Percentiles rank a stretch among this genome's conserved stretches.
Evolutionary conservation across 2,113 vertebrate species (phyloP).

Genomic region (Ptyas mucosa): DNA sequence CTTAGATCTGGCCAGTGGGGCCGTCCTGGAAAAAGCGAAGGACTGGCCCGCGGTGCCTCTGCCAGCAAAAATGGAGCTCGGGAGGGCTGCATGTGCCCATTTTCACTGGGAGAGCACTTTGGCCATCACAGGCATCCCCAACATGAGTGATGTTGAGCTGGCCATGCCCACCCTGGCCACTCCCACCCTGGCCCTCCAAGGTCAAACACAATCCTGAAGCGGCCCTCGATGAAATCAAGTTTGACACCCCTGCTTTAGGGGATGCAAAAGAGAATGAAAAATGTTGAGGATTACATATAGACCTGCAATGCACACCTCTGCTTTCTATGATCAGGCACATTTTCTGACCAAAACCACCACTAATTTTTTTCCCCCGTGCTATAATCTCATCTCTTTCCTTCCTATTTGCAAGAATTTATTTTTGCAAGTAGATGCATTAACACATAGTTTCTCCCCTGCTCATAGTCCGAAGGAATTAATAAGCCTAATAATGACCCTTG

Average conservation of each 20-base stretch:
- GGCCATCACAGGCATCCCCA: too few species aligned
- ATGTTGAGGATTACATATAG: background rate
- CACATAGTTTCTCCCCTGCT: background rate
- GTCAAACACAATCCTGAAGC: too few species aligned
- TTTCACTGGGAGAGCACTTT: too few species aligned
- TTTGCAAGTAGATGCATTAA: background rate
- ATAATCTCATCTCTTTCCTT: background rate
- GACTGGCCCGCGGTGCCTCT: too few species aligned
- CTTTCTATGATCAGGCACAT: background rate
- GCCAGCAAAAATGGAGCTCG: too few species aligned
- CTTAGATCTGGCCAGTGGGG: too few species aligned
- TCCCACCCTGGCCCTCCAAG: too few species aligned
- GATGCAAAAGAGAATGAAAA: background rate
- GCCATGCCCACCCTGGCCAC: too few species aligned
- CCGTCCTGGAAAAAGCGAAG: too few species aligned
- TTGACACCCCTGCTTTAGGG: background rate
- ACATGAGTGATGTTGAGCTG: too few species aligned
- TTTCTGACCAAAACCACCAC: background rate
- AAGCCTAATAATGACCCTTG: background rate
- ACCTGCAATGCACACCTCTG: background rate
- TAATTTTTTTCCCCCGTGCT: background rate
- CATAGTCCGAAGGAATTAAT: background rate
- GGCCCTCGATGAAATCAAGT: too few species aligned
- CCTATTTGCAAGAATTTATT: background rate
- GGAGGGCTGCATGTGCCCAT: too few species aligned